A percentile compares a stretch with the other conserved stretches of the same genome.
phyloP scores from a whole-genome alignment of 2,797 vertebrate species.

The Streptopelia turtur region DNA sequence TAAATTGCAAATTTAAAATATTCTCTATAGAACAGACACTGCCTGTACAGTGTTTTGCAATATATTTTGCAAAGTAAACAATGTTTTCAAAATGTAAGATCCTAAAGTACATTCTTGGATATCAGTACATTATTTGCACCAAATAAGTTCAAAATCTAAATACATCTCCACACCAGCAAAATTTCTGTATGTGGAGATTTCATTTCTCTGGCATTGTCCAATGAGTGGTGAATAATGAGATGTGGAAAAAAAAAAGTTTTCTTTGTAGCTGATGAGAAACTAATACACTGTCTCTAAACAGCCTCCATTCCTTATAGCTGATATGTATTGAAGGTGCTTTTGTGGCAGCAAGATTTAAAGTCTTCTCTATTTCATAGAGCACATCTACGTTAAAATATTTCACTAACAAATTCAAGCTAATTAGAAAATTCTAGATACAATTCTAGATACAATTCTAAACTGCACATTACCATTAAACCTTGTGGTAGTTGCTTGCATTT shows the following conservation, averaged over 20 bases:
- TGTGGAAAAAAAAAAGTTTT: not conserved
- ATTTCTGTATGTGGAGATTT: not conserved
- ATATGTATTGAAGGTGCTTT: not conserved
- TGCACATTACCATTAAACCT: not conserved
- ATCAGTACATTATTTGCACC: not conserved
- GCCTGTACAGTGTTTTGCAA: not conserved
- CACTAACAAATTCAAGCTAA: not conserved
- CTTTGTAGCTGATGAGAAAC: not conserved
- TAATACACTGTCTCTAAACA: not conserved
- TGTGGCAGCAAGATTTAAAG: not conserved
- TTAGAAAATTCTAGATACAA: too few relatives aligned
- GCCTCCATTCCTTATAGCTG: not conserved
- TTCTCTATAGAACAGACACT: not conserved
- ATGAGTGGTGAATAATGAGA: not conserved
- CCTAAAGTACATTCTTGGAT: not conserved
- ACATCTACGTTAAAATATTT: not conserved
- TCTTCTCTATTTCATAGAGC: not conserved
- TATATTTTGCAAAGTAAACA: not conserved
- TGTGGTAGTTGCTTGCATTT: not conserved
- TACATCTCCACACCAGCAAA: not conserved
- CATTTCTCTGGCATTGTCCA: not conserved
- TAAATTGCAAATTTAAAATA: not conserved
- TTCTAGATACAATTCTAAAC: too few relatives aligned
- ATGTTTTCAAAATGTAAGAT: not conserved
- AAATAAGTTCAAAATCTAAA: not conserved